Conservation (phyloP, 2,888 invertebrate species). For the Drosophila multiciliata region DNA sequence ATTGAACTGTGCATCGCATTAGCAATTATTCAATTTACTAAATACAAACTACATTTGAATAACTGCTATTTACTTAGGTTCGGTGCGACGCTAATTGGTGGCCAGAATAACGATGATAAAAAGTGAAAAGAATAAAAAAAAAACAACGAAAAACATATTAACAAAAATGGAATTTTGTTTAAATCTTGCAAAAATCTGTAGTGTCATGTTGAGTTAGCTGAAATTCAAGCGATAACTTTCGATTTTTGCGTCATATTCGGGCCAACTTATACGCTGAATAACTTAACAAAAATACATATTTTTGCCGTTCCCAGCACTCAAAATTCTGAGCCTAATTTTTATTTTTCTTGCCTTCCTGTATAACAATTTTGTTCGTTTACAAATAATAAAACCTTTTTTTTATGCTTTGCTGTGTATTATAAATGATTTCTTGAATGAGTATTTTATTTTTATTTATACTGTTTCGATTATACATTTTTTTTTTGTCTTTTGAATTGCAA, state of each 20-base stretch:
- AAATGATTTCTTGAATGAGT: neutral
- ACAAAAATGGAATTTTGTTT: neutral
- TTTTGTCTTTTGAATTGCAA: neutral
- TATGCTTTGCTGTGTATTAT: neutral
- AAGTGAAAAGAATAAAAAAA: neutral
- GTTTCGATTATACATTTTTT: neutral
- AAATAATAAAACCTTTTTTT: neutral
- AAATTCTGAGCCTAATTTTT: neutral
- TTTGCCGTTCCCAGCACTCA: neutral
- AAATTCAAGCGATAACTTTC: slow-evolving; percentile 5
- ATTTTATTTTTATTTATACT: neutral
- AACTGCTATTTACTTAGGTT: neutral
- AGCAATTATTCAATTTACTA: slow-evolving; percentile 4
- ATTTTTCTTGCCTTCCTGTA: neutral
- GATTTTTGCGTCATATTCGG: slow-evolving; percentile 12
- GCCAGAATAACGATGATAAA: slow-evolving; percentile 7
- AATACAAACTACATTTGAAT: neutral
- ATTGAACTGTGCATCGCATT: neutral
- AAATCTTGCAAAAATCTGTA: neutral
- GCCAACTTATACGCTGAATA: too few species aligned
- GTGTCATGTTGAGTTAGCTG: slow-evolving; percentile 19
- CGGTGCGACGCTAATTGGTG: slow-evolving; percentile 38
- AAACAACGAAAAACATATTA: neutral
- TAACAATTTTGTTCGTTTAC: neutral
- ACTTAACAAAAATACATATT: neutral